These are phyloP conservation scores for Cerceris rybyensis DNA, from an alignment of 2,888 invertebrate genomes.

Conservation along the genomic window DNA sequence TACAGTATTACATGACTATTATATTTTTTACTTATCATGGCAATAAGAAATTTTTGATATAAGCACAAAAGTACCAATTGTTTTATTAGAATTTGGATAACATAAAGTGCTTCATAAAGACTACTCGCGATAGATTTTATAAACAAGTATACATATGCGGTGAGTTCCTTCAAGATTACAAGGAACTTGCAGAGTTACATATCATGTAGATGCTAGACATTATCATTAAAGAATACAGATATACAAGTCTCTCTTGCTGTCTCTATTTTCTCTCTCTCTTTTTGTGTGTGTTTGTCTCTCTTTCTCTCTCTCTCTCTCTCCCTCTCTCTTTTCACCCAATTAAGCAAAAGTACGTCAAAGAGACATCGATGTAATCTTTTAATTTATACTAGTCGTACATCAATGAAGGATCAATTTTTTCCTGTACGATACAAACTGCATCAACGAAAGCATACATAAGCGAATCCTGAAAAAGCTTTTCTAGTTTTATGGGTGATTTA, in stretches of 20 bases:
- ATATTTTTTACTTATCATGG: no score
- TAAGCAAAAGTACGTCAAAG: not conserved
- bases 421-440: constrained; percentile 2
- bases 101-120: not conserved
- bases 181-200: not conserved
- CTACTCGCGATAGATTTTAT: not conserved
- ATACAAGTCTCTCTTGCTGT: not conserved
- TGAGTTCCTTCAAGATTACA: constrained; percentile 8
- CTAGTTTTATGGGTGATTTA: constrained; percentile 15
- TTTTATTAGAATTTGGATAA: not conserved
- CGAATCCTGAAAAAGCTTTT: constrained; percentile 13
- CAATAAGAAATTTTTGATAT: no score
- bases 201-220: not conserved
- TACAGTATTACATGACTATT: no score
- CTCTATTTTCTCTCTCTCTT: no score
- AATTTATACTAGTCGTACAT: not conserved
- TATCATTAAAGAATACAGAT: not conserved
- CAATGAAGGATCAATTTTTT: constrained; percentile 3
- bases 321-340: no score
- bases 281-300: no score
- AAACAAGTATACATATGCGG: not conserved
- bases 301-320: no score
- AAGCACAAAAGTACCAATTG: no score
- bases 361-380: not conserved
- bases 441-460: constrained; percentile 16